Evolutionary conservation across 2,113 vertebrate species (phyloP).

Genomic region (Odocoileus hemionus): DNA sequence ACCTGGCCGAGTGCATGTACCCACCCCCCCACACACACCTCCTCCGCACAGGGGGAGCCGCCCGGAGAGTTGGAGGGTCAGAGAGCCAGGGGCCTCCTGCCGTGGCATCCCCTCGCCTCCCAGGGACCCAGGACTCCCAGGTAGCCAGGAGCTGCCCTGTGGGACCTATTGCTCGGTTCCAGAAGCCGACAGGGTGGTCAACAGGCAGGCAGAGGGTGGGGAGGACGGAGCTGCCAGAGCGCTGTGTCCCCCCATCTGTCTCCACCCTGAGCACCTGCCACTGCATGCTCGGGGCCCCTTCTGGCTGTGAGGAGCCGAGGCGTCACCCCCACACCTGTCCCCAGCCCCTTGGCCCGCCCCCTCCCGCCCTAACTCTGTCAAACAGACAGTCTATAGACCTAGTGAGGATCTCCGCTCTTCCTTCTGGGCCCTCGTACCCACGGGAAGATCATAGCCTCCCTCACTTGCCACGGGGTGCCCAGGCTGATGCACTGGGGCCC

Average conservation of each 20-base stretch:
- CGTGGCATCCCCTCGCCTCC: not conserved
- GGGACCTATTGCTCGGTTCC: not conserved
- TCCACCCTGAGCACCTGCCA: not conserved
- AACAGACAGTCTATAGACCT: not conserved
- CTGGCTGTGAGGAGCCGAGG: not conserved
- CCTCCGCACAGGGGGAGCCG: not conserved
- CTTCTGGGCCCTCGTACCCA: not conserved
- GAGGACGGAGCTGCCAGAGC: not conserved
- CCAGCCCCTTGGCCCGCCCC: not conserved
- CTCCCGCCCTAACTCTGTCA: not conserved
- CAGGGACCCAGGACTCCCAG: not conserved
- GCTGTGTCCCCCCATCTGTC: not conserved
- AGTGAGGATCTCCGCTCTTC: not conserved
- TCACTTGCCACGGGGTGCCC: not conserved
- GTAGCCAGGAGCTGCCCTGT: not conserved
- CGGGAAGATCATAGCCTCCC: not conserved
- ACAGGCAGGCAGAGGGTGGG: not conserved
- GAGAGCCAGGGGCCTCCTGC: not conserved
- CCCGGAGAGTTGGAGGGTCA: not conserved
- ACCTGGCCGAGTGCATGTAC: constrained; percentile 61
- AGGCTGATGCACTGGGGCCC: not conserved
- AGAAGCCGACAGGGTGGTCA: not conserved
- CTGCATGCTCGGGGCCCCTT: not conserved
- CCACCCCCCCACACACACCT: not conserved
- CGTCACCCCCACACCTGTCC: not conserved